phyloP scores from a whole-genome alignment of 2,888 invertebrate species.

The Leptopilina syphax region DNA sequence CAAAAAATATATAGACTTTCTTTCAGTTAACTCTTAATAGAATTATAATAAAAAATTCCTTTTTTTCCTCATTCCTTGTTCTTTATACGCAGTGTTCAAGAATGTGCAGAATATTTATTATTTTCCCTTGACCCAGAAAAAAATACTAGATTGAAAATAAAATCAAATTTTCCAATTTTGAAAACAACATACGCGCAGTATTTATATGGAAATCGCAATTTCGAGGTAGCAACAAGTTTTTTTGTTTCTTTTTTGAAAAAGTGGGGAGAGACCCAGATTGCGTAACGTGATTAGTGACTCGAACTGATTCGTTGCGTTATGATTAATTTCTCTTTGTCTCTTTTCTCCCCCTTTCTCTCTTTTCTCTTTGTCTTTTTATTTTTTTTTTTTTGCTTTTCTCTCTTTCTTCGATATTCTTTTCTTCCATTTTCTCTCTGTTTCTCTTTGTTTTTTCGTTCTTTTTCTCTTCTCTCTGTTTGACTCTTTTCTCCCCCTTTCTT shows the following conservation, averaged over 20 bases:
- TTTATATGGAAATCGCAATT: neutral
- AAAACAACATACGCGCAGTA: neutral
- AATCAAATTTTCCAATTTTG: neutral
- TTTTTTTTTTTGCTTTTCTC: too few relatives aligned
- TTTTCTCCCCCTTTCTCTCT: too few relatives aligned
- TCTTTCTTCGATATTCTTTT: too few relatives aligned
- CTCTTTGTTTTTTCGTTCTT: too few relatives aligned
- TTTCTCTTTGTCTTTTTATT: too few relatives aligned
- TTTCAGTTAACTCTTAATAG: neutral
- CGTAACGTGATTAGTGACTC: slow-evolving; percentile 23
- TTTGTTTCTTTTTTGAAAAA: neutral
- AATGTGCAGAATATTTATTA: slow-evolving; percentile 1
- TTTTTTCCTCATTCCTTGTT: neutral
- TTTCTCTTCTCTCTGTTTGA: too few relatives aligned
- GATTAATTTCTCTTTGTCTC: neutral
- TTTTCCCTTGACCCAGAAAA: slow-evolving; percentile 3
- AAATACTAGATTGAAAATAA: neutral
- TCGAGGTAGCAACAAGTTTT: slow-evolving; percentile 25
- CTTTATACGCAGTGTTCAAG: neutral
- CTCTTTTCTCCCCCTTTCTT: too few relatives aligned
- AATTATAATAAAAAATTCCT: neutral
- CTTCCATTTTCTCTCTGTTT: too few relatives aligned
- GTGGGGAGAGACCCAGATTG: neutral
- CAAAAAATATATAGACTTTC: too few relatives aligned
- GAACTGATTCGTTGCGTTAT: slow-evolving; percentile 33